Base-by-base conservation (phyloP, 1,140 invertebrate genomes). In the Bombus pascuorum region DNA sequence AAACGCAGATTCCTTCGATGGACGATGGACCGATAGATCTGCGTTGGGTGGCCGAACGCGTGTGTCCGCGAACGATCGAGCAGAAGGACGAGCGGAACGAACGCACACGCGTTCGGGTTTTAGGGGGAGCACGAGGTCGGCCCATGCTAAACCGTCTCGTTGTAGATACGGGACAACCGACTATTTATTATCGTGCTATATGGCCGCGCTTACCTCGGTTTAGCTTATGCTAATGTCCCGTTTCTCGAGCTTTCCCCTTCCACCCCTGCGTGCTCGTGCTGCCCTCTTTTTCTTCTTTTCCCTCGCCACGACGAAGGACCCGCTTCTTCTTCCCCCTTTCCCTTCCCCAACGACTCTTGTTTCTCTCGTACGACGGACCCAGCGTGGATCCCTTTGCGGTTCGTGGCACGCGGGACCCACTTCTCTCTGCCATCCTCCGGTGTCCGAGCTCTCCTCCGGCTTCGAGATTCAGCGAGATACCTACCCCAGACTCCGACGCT, bases 171-270 rank as follows among this genome's bases (percentile, higher is more conserved):
- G 87, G 88, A 91, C 87, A 91, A 91, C 79, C 89, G 90, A 91
- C 93, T 93, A 94, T 94, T 93, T 94, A 93, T 94, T 94, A 93
- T 87, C 92, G 92, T 93, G 93, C 93, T 93, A 93, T 93, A 93
- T 93, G 93, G 91, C 75, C 90, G 89, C 91, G 92, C 92, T 93
- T 93, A 93, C 91, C 89, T 87, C 86, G 88, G 91, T 90, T 92
- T 92, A 92, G 91, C 93, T 94, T 94, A 93, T 93, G 93, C 92
- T 93, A 93, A 93, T 94, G 92, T 89, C 91, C 92, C 93, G 91
- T 91, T 94, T 93, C 92, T 87, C 90, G 66, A 83, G 87, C 83
- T 89, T 85, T 90, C 89, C 89, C 81, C 83, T 84, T 70, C 73
- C 81, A 80, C 75, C 84, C 80, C 57, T 86, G 39, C 70, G 22